Conservation (phyloP, 2,113 vertebrate species). For the Mohoua ochrocephala region DNA sequence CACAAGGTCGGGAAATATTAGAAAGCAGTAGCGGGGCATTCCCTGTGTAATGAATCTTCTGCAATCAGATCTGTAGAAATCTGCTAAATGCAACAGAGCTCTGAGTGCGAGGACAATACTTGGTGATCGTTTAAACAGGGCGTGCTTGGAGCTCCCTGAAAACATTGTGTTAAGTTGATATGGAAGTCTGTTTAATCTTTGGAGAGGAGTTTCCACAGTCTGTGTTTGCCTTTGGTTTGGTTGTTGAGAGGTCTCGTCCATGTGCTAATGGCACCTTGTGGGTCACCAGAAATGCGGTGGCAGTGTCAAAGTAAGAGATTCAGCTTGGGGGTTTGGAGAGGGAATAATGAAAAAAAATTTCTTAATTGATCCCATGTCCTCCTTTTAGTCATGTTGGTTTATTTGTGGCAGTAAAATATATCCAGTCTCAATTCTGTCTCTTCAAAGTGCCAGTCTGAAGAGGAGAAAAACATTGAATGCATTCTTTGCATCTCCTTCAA, state of each 20-base stretch:
- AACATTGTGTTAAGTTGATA: background rate
- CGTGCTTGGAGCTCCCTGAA: background rate
- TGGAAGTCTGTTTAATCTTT: background rate
- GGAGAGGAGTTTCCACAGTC: background rate
- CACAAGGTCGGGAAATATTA: conserved; percentile 8
- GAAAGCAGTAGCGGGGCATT: background rate
- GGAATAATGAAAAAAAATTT: background rate
- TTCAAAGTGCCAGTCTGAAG: background rate
- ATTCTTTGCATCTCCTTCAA: background rate
- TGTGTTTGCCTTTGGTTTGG: background rate
- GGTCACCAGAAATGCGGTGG: background rate
- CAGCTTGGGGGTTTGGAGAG: background rate
- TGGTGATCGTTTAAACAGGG: background rate
- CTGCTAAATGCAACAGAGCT: background rate
- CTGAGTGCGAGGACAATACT: background rate
- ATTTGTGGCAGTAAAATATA: background rate
- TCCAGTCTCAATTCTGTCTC: background rate
- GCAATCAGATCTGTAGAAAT: background rate
- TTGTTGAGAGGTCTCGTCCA: rapidly evolving
- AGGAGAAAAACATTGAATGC: background rate
- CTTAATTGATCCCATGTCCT: background rate
- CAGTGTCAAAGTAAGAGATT: background rate
- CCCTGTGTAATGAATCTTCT: background rate
- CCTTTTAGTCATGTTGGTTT: background rate
- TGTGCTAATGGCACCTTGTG: background rate